Base-by-base conservation (phyloP, 2,113 vertebrate genomes). In the Brachionichthys hirsutus region DNA sequence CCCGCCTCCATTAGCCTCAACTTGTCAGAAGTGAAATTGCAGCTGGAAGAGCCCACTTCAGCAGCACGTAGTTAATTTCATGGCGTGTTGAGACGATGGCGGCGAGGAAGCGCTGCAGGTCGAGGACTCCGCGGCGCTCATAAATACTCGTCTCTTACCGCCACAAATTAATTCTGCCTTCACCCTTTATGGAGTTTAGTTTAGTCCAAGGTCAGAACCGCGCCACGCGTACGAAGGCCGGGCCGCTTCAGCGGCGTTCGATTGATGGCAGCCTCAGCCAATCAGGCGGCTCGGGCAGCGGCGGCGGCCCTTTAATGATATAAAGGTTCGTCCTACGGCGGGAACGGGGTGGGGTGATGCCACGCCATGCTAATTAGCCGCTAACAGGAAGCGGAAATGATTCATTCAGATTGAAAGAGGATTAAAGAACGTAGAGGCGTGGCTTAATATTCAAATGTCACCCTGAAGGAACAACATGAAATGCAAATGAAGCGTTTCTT, bases 131-230 rank as follows among this genome's bases (percentile, higher is more conserved):
- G 62, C 48, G 55, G 52, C 63, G 13, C 61, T 82, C 70, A 54
- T 85, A 77, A 88, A 89, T 65, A 72, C 69, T 70, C 67, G 65
- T 67, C 15, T 47, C 61, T 83, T 82, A 57, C 74, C 66, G 75
- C 48, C 54, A 30, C 55, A 35, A 63, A 66, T 67, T 16, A 68
- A 73, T 62, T 16, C 54, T 49, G 50, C 62, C 16, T 53, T 35
- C 7, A 20, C 11, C 46, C 34, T 51, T 22, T 10, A 19, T 9
- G 42, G 62, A 49, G 52, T 52, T 73, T 46, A 20, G 55, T 36
- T 5, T 14, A 15, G 73, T 35, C 51, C 77, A 83, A 83, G 81
- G 87, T 85, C 80, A 62, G 49, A 49, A 4, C 2, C 42, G 8
- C 54, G 60, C 49, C 9, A 35, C 18, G 0, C n/a, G n/a, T n/a